A percentile compares a stretch with the other conserved stretches of the same genome.
phyloP scores from a whole-genome alignment of 2,113 vertebrate species.

The Anolis carolinensis region DNA sequence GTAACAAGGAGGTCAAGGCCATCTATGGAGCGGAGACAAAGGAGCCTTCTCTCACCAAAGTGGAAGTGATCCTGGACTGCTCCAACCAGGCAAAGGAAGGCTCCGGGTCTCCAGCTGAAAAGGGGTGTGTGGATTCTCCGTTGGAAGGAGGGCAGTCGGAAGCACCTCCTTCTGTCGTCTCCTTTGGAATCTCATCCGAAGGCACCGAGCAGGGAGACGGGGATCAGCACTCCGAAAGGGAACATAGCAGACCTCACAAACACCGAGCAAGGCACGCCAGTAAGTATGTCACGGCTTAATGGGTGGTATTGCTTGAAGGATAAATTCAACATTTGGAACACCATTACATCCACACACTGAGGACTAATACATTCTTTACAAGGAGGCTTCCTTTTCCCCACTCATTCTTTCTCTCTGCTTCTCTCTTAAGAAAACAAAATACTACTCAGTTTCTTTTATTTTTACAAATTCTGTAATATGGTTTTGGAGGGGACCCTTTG shows the following conservation, averaged over 20 bases:
- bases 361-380: background rate
- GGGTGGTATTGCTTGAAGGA: constrained; percentile 9
- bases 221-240: constrained; percentile 81
- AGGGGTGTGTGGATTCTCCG: constrained; percentile 82
- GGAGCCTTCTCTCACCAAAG: constrained; percentile 70
- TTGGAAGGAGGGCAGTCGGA: constrained; percentile 87
- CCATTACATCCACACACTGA: background rate
- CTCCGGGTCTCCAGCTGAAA: constrained; percentile 72
- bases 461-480: constrained; percentile 35
- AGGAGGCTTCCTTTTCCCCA: background rate
- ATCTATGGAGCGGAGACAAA: constrained; percentile 65
- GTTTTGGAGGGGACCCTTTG: constrained; percentile 25
- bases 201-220: constrained; percentile 82
- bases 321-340: constrained; percentile 28
- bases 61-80: constrained; percentile 85
- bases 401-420: background rate
- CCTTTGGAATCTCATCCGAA: constrained; percentile 86
- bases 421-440: background rate
- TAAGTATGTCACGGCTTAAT: constrained; percentile 79
- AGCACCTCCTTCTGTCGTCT: constrained; percentile 85
- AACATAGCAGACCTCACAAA: constrained; percentile 88
- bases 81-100: constrained; percentile 75
- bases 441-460: constrained; percentile 26
- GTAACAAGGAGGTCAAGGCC: constrained; percentile 69
- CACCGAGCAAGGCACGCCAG: constrained; percentile 92